Conservation (phyloP, 2,888 invertebrate genomes). For the Cabera pusaria region DNA sequence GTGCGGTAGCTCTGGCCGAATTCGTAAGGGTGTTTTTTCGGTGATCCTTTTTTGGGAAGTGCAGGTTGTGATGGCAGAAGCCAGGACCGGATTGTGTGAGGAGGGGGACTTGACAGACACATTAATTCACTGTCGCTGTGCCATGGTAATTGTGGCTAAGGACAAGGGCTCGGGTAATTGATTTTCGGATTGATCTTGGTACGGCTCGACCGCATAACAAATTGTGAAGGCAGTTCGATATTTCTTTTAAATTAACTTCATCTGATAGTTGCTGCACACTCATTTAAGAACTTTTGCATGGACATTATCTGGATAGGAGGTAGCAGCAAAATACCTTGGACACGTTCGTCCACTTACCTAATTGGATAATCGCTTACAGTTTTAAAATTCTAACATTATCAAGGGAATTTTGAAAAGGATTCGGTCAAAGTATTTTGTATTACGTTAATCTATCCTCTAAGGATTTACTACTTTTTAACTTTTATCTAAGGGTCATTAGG, state of each 20-base stretch:
- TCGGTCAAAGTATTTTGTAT: slow-evolving; percentile 19
- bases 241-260: no score
- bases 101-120: slow-evolving; percentile 16
- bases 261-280: no score
- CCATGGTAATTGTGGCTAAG: slow-evolving; percentile 18
- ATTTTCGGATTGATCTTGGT: slow-evolving; percentile 11
- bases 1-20: background rate
- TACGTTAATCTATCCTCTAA: slow-evolving; percentile 25
- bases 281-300: no score
- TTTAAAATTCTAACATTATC: slow-evolving; percentile 15
- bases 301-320: no score
- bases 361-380: background rate
- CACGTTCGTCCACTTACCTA: no score
- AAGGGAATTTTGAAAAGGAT: slow-evolving; percentile 10
- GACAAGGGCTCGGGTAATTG: slow-evolving; percentile 13
- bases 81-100: slow-evolving; percentile 12
- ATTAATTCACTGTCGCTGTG: slow-evolving; percentile 21
- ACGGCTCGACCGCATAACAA: slow-evolving; percentile 1
- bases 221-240: background rate
- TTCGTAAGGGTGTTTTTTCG: slow-evolving; percentile 5
- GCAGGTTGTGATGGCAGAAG: background rate
- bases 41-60: slow-evolving; percentile 10
- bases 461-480: slow-evolving; percentile 4
- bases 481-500: slow-evolving; percentile 37
- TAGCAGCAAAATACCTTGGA: no score